Base-by-base conservation (phyloP, 2,113 vertebrate genomes). In the Platysteira castanea region DNA sequence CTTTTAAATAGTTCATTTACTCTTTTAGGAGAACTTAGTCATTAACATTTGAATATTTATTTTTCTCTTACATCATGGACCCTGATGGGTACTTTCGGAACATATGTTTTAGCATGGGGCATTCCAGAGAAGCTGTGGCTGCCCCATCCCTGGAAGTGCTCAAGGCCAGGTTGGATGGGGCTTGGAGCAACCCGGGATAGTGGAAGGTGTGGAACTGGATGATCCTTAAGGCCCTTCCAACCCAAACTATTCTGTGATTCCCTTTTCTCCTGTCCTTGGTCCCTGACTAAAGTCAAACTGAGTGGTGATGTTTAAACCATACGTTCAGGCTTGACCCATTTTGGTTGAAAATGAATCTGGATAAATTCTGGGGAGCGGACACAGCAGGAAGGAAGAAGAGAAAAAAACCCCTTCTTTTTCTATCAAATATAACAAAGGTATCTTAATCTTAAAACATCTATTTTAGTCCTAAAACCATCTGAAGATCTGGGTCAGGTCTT, bases 401-500 rank as follows among this genome's bases (percentile, higher is more conserved):
- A 22, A 75, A 77, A 56, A 11, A 3, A 0, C 0, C 1, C 4
- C 19, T 28, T 41, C 4, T 57, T 44, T 61, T 68, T 27, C 39
- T 61, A n/a, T 60, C 21, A 64, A 78, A 60, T 53, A 35, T 1
- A 1, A 42, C 18, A 42, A 80, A 64, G 35, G 52, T n/a, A 9
- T 23, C 30, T 56, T 57, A 60, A 76, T 73, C 74, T 87, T 80
- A 52, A 82, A 77, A 75, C 11, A 37, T n/a, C 22, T 69, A 5
- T 2, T 91, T 78, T 63, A 59, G 37, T 53, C 77, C 63, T 70
- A 44, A 85, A 91, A 61, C 7, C 16, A 77, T 26, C n/a, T 65
- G 75, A 91, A 83, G 84, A 85, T 37, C 44, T 47, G 52, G 41
- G 56, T 57, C 59, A 91, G 13, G 26, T 70, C 67, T 57, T 90